These are phyloP conservation scores for Margarornis squamiger DNA, from an alignment of 2,797 vertebrate species.

Conservation along the genomic window DNA sequence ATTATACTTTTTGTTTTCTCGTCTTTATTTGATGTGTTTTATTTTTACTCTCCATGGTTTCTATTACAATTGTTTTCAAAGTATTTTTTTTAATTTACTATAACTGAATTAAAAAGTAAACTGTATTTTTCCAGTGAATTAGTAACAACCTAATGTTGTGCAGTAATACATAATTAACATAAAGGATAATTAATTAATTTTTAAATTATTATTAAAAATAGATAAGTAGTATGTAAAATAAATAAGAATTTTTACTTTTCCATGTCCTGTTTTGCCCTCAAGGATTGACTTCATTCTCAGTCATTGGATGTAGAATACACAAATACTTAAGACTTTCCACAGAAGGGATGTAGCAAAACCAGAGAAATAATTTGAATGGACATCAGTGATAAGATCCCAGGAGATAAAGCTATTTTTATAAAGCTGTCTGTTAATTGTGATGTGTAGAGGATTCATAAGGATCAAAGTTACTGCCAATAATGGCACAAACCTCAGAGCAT, in stretches of 20 bases:
- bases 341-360: neutral
- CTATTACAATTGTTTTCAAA: neutral
- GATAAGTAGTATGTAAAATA: neutral
- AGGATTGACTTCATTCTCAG: neutral
- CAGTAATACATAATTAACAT: constrained; percentile 31
- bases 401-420: neutral
- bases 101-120: constrained; percentile 25
- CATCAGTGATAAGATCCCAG: neutral
- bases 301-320: neutral
- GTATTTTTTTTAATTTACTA: neutral
- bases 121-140: constrained; percentile 40
- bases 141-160: constrained; percentile 16
- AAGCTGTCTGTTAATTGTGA: neutral
- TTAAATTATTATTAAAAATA: constrained; percentile 43
- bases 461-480: neutral
- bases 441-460: neutral
- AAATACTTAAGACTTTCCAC: neutral
- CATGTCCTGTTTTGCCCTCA: neutral
- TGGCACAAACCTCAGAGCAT: neutral
- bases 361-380: neutral
- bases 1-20: neutral
- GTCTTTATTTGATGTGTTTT: neutral
- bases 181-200: constrained; percentile 44
- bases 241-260: neutral
- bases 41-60: neutral